Evolutionary conservation across 2,113 vertebrate genomes (phyloP).

Genomic region (Alligator mississippiensis): DNA sequence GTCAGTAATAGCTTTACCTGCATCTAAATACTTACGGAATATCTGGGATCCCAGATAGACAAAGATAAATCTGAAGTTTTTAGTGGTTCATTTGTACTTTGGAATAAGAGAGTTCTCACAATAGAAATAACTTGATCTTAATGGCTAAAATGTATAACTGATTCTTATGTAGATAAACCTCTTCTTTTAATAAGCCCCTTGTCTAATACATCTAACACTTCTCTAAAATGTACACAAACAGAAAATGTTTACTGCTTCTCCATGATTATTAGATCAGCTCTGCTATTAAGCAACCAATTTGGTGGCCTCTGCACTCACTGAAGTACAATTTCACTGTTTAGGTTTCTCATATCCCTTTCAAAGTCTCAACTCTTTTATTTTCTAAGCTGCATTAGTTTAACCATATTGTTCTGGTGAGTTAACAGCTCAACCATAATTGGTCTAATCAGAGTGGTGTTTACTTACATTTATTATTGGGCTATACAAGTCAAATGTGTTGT

Average conservation of each 20-base stretch:
- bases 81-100: neutral
- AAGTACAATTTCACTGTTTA: neutral
- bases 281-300: neutral
- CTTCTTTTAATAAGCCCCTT: no score
- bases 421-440: neutral
- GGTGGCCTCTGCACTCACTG: neutral
- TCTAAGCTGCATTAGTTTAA: neutral
- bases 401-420: neutral
- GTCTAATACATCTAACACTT: rapidly evolving
- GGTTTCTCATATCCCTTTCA: neutral
- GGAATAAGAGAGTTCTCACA: neutral
- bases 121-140: neutral
- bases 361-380: neutral
- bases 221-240: neutral
- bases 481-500: neutral
- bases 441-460: neutral
- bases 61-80: neutral
- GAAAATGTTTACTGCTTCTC: neutral
- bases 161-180: neutral
- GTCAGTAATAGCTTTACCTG: neutral
- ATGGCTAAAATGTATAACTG: neutral
- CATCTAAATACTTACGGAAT: neutral
- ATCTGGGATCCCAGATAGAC: neutral
- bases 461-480: neutral
- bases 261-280: neutral